Evolutionary conservation across 2,113 vertebrate genomes (phyloP).

Genomic region (Psilopogon haemacephalus): DNA sequence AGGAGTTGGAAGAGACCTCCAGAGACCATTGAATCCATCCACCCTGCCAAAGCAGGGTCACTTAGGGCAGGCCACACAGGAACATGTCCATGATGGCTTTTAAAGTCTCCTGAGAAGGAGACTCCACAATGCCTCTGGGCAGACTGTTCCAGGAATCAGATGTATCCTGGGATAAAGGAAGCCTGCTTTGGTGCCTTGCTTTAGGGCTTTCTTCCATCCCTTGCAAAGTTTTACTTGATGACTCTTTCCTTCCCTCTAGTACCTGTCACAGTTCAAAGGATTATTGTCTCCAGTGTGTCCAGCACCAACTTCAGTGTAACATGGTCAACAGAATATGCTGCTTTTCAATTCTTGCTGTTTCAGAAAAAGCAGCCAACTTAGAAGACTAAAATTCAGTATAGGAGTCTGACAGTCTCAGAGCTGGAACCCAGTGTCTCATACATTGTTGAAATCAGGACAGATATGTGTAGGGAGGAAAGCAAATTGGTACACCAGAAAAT

Average conservation of each 20-base stretch:
- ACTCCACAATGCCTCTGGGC: no score
- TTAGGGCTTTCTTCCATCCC: neutral
- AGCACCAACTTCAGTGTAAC: neutral
- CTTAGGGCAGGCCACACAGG: no score
- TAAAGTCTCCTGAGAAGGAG: no score
- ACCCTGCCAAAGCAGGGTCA: no score
- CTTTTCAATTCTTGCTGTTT: conserved; percentile 47
- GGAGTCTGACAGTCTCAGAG: neutral
- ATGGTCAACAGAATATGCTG: neutral
- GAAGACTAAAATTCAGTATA: neutral
- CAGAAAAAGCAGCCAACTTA: neutral
- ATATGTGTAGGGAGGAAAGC: conserved; percentile 47
- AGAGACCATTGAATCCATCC: neutral
- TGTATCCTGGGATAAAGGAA: neutral
- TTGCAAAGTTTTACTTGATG: neutral
- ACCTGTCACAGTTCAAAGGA: neutral
- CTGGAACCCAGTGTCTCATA: conserved; percentile 70
- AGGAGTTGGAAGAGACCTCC: no score
- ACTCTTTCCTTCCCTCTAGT: neutral
- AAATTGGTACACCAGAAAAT: neutral
- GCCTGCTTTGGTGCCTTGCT: neutral
- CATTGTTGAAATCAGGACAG: conserved; percentile 55
- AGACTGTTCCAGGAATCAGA: neutral
- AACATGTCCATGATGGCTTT: no score
- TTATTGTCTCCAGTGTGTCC: neutral